Evolutionary conservation across 2,113 vertebrate species (phyloP), one percentile per base, ranked within the genome.

Genomic region (Halichoerus grypus): DNA sequence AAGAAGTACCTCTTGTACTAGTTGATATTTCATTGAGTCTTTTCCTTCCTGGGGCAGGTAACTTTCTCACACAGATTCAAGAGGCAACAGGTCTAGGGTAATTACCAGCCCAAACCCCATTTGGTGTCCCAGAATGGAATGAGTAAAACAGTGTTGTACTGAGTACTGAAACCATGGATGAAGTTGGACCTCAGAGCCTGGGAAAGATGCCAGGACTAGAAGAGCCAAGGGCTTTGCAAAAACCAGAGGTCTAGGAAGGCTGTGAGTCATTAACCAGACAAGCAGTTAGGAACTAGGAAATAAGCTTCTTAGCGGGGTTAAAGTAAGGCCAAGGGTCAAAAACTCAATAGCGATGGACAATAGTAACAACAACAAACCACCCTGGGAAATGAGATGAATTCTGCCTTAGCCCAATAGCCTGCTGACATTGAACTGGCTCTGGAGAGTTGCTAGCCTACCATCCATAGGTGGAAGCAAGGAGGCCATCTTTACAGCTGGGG

Each of bases 241-340:
- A 97, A 83, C 74, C 80, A 97, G 96, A 98, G 87, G 69, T 96
- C 61, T 91, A 95, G 82, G 92, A 51, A 92, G 88, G 51, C 84
- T 92, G 26, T 95, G 96, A 97, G 96, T 97, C 90, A 96, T 97
- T 96, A 98, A 95, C 80, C 46, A 96, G 84, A 76, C 21, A 96
- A 94, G 49, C 55, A 96, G 82, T 97, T 92, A 94, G 42, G 28
- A 97, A 94, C 42, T 87, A 88, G 87, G 90, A 95, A 97, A 96
- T 97, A 77, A 92, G 55, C 83, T 95, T 98, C 76, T 90, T 90
- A 90, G n/a, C 84, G 71, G 33, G 94, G 84, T 97, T 96, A 96
- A 96, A 90, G 57, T 24, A 96, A 97, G 87, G 87, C 33, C 92
- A 96, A 80, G 26, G 74, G 83, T 98, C 83, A 95, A 91, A 97